These are phyloP conservation scores for Pseudorectes ferrugineus DNA, from an alignment of 2,113 vertebrate species.

Conservation along the genomic window DNA sequence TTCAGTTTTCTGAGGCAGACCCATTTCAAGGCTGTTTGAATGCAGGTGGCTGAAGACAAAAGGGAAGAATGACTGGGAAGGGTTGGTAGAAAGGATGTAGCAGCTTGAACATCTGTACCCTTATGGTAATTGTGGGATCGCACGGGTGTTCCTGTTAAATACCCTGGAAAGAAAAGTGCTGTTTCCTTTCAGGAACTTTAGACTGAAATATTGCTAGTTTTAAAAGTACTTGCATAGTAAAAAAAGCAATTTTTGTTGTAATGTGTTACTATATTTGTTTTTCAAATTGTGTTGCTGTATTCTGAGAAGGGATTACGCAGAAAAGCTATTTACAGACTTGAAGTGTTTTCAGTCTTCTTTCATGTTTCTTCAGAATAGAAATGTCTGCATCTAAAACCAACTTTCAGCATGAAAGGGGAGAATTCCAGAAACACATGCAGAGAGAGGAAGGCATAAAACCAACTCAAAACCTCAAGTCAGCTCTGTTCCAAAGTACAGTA, in stretches of 20 bases:
- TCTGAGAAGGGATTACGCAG: background rate
- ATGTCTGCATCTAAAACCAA: background rate
- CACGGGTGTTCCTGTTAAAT: background rate
- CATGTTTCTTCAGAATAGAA: background rate
- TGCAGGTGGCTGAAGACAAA: background rate
- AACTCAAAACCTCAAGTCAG: background rate
- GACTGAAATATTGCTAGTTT: background rate
- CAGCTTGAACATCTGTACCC: background rate
- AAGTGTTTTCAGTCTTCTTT: background rate
- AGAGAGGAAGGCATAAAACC: background rate
- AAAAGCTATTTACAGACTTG: background rate
- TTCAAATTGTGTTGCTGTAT: background rate
- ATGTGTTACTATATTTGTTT: background rate
- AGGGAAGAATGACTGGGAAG: background rate
- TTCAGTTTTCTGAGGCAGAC: background rate
- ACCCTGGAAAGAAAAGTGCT: background rate
- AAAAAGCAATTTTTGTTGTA: background rate
- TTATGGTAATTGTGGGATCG: background rate
- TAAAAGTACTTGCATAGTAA: background rate
- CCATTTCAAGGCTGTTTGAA: background rate
- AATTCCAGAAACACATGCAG: background rate
- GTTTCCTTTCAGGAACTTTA: background rate
- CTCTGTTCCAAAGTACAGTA: background rate
- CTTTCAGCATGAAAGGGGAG: background rate
- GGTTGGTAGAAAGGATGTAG: background rate